Percentiles rank a stretch among this genome's conserved stretches.
These are phyloP conservation scores for Ellobius talpinus DNA, from an alignment of 2,113 vertebrate genomes.

Conservation along the genomic window DNA sequence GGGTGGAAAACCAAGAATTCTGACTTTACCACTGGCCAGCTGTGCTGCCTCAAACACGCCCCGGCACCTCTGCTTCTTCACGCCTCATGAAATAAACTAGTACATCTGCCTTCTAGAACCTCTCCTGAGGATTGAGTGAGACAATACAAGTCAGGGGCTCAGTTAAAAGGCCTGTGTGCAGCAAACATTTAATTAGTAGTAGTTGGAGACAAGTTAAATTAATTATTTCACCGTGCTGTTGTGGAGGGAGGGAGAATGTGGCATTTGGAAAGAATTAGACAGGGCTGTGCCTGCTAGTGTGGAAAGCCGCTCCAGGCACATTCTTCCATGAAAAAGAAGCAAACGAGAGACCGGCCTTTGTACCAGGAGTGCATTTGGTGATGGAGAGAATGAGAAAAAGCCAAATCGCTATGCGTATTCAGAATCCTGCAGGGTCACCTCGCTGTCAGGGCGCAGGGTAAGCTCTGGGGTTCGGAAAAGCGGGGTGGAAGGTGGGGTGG, in stretches of 20 bases:
- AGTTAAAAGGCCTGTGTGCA: constrained; percentile 29
- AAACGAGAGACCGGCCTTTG: not conserved
- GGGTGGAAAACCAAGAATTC: not conserved
- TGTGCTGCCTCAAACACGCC: not conserved
- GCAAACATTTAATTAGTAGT: constrained; percentile 62
- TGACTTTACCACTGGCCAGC: not conserved
- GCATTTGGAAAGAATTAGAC: constrained; percentile 58
- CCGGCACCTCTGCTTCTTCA: not conserved
- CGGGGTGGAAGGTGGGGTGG: not conserved
- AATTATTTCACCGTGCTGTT: not conserved
- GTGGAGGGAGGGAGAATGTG: not conserved
- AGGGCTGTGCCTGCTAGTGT: not conserved
- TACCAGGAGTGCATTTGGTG: not conserved
- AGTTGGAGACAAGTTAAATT: constrained; percentile 52
- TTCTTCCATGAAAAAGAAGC: constrained; percentile 1
- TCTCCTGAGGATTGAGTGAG: constrained; percentile 11
- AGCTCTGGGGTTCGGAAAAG: not conserved
- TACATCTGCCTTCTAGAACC: not conserved
- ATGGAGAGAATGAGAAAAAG: not conserved
- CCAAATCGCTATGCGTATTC: not conserved
- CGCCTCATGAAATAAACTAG: not conserved
- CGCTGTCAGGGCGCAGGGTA: not conserved
- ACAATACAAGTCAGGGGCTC: not conserved
- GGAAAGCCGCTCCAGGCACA: constrained; percentile 21
- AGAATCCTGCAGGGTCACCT: not conserved